These are phyloP conservation scores for Schizopygopsis malacanthus DNA, from an alignment of 2,797 vertebrate genomes.

Conservation along the genomic window DNA sequence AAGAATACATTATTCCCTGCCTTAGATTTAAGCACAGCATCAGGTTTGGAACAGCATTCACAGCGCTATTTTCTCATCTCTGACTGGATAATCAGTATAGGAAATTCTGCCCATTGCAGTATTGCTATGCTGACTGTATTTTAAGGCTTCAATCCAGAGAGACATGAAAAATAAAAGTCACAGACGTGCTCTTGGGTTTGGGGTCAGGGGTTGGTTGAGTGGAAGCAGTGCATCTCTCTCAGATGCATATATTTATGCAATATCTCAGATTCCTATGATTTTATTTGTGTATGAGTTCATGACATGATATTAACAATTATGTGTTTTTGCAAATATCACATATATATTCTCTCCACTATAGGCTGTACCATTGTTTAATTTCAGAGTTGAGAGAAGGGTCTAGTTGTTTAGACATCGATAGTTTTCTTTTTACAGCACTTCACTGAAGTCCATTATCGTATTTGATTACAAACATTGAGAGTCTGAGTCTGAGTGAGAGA, in stretches of 20 bases:
- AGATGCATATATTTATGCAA: neutral
- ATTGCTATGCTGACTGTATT: neutral
- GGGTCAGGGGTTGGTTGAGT: conserved; percentile 30
- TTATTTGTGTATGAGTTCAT: neutral
- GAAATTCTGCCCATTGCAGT: neutral
- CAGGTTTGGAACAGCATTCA: neutral
- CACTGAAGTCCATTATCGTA: conserved; percentile 34
- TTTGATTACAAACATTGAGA: conserved; percentile 47
- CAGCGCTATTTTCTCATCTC: neutral
- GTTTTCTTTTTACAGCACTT: conserved; percentile 47
- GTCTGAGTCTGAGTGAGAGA: neutral
- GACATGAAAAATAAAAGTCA: conserved; percentile 5
- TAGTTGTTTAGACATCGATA: conserved; percentile 46
- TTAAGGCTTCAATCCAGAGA: neutral
- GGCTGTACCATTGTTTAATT: neutral
- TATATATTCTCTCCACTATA: neutral
- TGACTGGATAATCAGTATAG: neutral
- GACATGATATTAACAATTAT: neutral
- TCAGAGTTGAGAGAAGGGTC: conserved; percentile 13
- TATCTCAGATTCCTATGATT: conserved; percentile 1
- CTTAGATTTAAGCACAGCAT: neutral
- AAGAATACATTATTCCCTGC: neutral
- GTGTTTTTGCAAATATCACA: neutral
- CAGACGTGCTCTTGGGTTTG: neutral
- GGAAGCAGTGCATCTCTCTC: neutral